These are phyloP conservation scores for Tympanuchus pallidicinctus DNA, from an alignment of 2,113 vertebrate species.

Conservation along the genomic window DNA sequence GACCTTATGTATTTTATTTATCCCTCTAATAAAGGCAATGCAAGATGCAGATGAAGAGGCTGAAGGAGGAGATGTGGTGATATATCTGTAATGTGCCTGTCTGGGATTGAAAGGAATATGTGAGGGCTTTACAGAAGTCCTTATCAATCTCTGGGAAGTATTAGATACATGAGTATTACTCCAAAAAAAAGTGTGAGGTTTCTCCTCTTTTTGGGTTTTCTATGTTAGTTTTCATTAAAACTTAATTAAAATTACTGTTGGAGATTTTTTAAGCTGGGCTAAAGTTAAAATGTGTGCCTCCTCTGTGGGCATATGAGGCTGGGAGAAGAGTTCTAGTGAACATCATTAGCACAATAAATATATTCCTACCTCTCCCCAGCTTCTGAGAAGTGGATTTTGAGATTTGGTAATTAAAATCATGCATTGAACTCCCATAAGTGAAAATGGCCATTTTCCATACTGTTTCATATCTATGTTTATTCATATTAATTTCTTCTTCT, in stretches of 20 bases:
- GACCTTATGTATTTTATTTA: neutral
- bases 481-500: neutral
- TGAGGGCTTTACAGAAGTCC: neutral
- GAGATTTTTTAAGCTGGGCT: neutral
- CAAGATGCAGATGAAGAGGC: neutral
- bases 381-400: neutral
- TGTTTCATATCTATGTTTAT: neutral
- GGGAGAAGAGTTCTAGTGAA: neutral
- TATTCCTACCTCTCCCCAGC: neutral
- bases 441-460: neutral
- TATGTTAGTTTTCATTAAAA: neutral
- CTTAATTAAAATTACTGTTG: neutral
- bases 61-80: neutral
- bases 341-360: neutral
- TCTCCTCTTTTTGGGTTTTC: neutral
- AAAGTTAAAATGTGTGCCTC: neutral
- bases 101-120: neutral
- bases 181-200: neutral
- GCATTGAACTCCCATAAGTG: neutral
- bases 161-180: neutral
- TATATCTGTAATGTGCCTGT: neutral
- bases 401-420: neutral
- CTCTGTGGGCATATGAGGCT: neutral
- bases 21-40: neutral
- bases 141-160: neutral